phyloP scores from a whole-genome alignment of 2,888 invertebrate species.

The Lobophora halterata region DNA sequence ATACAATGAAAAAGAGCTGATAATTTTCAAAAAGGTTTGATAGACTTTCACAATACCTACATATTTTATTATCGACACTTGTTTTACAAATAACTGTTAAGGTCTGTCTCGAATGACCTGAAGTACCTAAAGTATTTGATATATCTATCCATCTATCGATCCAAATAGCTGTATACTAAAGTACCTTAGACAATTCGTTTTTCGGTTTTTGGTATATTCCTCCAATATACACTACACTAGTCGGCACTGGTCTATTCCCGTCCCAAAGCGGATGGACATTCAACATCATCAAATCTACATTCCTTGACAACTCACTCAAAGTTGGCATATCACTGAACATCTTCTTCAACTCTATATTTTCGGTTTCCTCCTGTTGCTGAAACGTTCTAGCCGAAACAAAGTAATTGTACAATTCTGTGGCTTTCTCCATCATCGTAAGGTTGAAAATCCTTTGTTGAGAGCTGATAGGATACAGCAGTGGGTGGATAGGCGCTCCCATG shows the following conservation, averaged over 20 bases:
- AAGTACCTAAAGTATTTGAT: too few species aligned
- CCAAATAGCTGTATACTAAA: neutral
- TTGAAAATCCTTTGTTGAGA: slow-evolving; percentile 36
- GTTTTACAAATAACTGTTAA: too few species aligned
- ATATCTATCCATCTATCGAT: too few species aligned
- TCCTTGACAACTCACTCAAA: slow-evolving; percentile 33
- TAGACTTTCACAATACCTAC: too few species aligned
- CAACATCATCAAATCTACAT: slow-evolving; percentile 48
- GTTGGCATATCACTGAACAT: slow-evolving; percentile 28
- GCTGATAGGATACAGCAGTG: slow-evolving; percentile 39
- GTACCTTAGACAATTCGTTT: slow-evolving; percentile 51
- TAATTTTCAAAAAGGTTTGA: too few species aligned
- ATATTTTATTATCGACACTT: too few species aligned
- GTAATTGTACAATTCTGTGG: slow-evolving; percentile 32
- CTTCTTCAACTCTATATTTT: slow-evolving; percentile 20
- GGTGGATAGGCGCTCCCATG: slow-evolving; percentile 44
- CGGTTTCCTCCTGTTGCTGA: neutral
- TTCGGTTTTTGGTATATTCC: slow-evolving; percentile 53
- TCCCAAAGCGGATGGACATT: slow-evolving; percentile 56
- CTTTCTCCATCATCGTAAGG: slow-evolving; percentile 41
- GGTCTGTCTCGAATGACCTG: too few species aligned
- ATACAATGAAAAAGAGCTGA: too few species aligned
- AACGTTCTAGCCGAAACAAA: slow-evolving; percentile 15
- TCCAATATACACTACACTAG: slow-evolving; percentile 56
- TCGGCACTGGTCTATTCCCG: slow-evolving; percentile 52